Conservation (phyloP, 2,113 vertebrate genomes). For the Daubentonia madagascariensis region DNA sequence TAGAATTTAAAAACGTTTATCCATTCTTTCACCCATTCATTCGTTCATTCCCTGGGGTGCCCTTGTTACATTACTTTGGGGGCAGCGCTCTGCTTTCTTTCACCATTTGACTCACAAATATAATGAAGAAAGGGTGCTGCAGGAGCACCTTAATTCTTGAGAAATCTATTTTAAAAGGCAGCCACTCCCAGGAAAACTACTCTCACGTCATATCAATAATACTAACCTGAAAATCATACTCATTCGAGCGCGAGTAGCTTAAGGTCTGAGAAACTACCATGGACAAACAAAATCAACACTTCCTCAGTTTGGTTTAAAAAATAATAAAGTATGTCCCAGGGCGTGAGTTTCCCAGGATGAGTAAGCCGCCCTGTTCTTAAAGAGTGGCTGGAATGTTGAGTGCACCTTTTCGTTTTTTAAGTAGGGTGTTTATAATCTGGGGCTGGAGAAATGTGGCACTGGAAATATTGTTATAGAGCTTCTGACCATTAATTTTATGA, state of each 20-base stretch:
- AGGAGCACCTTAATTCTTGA: slow-evolving; percentile 32
- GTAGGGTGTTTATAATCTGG: background rate
- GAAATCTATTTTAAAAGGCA: slow-evolving; percentile 42
- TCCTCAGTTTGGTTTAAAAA: slow-evolving; percentile 51
- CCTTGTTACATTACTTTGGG: background rate
- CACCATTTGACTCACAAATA: background rate
- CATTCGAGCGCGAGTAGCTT: background rate
- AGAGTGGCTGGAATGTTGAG: background rate
- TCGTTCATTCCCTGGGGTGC: background rate
- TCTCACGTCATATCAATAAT: slow-evolving; percentile 2
- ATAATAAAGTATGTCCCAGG: background rate
- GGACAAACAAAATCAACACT: background rate
- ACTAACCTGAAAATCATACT: slow-evolving; percentile 9
- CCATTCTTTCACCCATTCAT: background rate
- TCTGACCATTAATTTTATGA: slow-evolving; percentile 76
- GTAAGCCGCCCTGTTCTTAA: background rate
- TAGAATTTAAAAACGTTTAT: background rate
- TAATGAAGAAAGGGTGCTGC: background rate
- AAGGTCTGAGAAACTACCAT: background rate
- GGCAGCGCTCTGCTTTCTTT: background rate
- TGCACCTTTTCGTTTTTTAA: background rate
- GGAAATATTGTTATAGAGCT: slow-evolving; percentile 64
- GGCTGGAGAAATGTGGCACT: slow-evolving; percentile 16
- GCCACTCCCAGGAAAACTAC: background rate
- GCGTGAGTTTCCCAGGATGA: background rate